Evolutionary conservation across 2,113 vertebrate genomes (phyloP), one percentile per base, ranked within the genome.

Genomic region (Acrocephalus kingi): DNA sequence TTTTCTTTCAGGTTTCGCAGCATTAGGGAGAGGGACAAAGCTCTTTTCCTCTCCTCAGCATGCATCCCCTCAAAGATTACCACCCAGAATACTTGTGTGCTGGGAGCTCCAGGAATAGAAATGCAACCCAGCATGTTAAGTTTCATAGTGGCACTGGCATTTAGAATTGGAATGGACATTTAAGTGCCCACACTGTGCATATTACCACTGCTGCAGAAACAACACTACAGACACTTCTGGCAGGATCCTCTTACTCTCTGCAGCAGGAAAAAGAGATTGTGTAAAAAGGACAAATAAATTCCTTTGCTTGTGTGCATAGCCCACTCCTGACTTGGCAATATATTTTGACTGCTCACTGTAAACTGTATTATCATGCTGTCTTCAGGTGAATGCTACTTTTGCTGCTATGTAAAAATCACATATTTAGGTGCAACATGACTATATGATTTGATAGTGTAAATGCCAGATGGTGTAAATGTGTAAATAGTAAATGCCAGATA

Each of bases 261-360:
- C 80, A 88, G 79, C 67, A 90, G 39, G 68, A 92, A 59, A 67
- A 89, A 74, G 69, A 59, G 73, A n/a, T 39, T 78, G 82, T 90
- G 82, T 77, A 64, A 85, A 95, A 93, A 90, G 59, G 48, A 93
- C 68, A 91, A 91, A 62, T 63, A 21, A 92, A 89, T 88, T 93
- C 64, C 72, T 89, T 55, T 49, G 75, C 75, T 91, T 48, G 69
- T 1, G 0, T 75, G 90, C 9, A 1, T 75, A 77, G 48, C 45
- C 75, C 37, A 7, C 83, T 84, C 58, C 52, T 78, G 85, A 63
- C 61, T 89, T 72, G 79, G 82, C 87, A 84, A 22, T 71, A 43
- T 21, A 7, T 71, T 74, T 59, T 64, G 87, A 30, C 72, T 75
- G 72, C 61, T 91, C 0, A 0, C 80, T 81, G 56, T 68, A 92